Evolutionary conservation across 2,888 invertebrate species (phyloP).

Genomic region (Plebejus melissa): DNA sequence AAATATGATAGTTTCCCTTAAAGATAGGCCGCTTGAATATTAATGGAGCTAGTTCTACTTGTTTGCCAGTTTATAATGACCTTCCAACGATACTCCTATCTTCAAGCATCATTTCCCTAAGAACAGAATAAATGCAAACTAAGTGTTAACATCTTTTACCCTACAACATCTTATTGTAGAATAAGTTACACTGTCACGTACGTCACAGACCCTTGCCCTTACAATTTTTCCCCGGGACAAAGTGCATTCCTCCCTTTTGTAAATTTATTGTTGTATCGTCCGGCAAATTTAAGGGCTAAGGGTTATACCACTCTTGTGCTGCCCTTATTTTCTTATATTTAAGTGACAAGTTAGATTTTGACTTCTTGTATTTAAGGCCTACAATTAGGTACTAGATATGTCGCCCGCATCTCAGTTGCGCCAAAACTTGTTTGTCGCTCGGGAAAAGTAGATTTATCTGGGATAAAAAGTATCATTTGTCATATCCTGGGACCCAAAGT

Average conservation of each 20-base stretch:
- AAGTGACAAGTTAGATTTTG: no score
- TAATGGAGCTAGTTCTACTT: not conserved
- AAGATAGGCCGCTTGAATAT: no score
- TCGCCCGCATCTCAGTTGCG: no score
- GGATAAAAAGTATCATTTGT: no score
- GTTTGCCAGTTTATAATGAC: not conserved
- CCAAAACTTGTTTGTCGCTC: no score
- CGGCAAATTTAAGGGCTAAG: not conserved
- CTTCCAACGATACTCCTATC: not conserved
- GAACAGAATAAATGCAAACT: not conserved
- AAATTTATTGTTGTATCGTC: not conserved
- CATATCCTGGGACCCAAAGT: no score
- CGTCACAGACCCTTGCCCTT: not conserved
- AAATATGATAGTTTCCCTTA: no score
- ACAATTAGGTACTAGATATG: no score
- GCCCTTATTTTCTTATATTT: no score
- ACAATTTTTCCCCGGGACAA: not conserved
- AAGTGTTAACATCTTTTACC: not conserved
- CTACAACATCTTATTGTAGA: not conserved
- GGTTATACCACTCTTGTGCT: not conserved
- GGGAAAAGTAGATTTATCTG: no score
- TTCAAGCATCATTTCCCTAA: not conserved
- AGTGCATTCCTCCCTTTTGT: slow-evolving; percentile 9
- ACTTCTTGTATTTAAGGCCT: no score
- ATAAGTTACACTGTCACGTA: not conserved